Conservation (phyloP, 2,797 vertebrate genomes). For the Apogon hyalosoma region DNA sequence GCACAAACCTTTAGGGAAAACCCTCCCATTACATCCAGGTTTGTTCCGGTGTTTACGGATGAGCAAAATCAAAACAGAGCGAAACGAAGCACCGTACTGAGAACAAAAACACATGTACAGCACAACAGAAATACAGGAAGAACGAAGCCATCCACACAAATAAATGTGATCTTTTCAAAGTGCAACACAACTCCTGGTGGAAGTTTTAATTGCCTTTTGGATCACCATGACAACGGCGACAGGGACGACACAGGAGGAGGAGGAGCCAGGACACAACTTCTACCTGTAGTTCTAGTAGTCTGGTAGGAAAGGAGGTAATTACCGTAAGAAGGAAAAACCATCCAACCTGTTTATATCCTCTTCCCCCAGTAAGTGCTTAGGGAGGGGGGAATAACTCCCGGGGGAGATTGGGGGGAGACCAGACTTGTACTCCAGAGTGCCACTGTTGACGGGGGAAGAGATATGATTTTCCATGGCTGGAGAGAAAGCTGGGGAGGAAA, state of each 20-base stretch:
- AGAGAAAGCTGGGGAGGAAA: conserved; percentile 88
- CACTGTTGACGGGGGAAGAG: conserved; percentile 90
- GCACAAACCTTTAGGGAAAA: too few relatives aligned
- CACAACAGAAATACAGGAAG: neutral
- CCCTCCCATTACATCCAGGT: too few relatives aligned
- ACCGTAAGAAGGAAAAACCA: conserved; percentile 87
- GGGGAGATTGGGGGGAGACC: conserved; percentile 92
- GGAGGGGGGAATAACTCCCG: conserved; percentile 94
- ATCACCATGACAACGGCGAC: conserved; percentile 13
- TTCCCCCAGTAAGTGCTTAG: conserved; percentile 95
- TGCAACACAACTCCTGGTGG: conserved; percentile 14
- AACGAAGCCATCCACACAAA: neutral
- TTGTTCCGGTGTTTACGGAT: neutral
- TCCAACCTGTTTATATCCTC: conserved; percentile 98
- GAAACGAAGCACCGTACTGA: neutral
- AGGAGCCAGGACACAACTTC: conserved; percentile 38
- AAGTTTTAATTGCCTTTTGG: conserved; percentile 26
- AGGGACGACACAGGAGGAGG: conserved; percentile 5
- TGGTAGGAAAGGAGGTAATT: conserved; percentile 79
- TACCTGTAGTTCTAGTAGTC: conserved; percentile 74
- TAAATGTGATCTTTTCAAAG: conserved; percentile 22
- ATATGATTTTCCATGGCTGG: conserved; percentile 97
- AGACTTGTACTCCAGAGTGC: conserved; percentile 95
- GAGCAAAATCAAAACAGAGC: neutral
- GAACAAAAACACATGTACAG: neutral